Evolutionary conservation across 2,113 vertebrate species (phyloP), one percentile per base, ranked within the genome.

Genomic region (Petroica traversi): DNA sequence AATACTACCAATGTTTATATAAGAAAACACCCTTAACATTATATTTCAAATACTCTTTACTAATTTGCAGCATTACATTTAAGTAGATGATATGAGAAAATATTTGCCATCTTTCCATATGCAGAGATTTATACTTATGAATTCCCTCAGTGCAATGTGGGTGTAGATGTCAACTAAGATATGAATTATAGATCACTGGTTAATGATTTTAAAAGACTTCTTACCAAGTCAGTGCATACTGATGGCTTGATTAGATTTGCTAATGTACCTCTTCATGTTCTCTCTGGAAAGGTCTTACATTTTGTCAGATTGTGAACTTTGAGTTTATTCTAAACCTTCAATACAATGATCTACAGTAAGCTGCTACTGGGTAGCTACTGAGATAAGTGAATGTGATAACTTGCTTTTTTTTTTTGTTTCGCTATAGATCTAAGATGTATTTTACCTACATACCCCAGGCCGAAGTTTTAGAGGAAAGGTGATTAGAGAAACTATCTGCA

Each of bases 211-310:
- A 62, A 88, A 84, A 74, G 23, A 40, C 36, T 66, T 77, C 14
- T 91, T 83, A 76, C 49, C 34, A 77, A 89, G 80, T 46, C 80
- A 63, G 20, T 81, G 80, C 88, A 92, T 90, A 81, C 63, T 59
- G 68, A 95, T 94, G 48, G 67, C 51, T 86, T 94, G n/a, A 90
- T 94, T 96, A 92, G 48, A 91, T 92, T 96, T 94, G 69, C 80
- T 93, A 92, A 88, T 81, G 5, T 49, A 19, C 9, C 4, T 91
- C 72, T 86, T 88, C 40, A 48, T 48, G 40, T 74, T 91, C 24
- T 43, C 13, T 67, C 40, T 68, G 36, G 46, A 91, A 94, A 84
- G 16, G 23, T 59, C 23, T 10, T 57, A 19, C 31, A 64, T 87
- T 77, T 87, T 87, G 24, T 78, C 25, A 88, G 28, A 61, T 18